These are phyloP conservation scores for Zosterops hypoxanthus DNA, from an alignment of 2,113 vertebrate genomes.

Conservation along the genomic window DNA sequence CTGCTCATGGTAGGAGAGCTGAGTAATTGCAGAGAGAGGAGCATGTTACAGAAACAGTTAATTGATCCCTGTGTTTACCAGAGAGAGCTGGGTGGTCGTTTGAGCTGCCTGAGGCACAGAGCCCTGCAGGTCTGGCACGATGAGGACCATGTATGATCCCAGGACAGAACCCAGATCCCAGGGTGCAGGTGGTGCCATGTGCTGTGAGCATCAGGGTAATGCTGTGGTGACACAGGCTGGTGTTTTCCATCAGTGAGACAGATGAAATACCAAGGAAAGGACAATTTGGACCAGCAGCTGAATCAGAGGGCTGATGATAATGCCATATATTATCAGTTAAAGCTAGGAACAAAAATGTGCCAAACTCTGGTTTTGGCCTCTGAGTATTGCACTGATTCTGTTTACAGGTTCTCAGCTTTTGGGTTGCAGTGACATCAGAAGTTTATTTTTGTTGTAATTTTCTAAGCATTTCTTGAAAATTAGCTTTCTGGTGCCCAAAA, in stretches of 20 bases:
- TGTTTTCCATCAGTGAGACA: background rate
- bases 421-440: background rate
- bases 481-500: background rate
- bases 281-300: background rate
- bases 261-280: background rate
- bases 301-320: background rate
- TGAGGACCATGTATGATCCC: background rate
- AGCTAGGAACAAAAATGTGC: background rate
- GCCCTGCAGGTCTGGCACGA: background rate
- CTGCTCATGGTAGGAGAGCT: background rate
- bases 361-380: background rate
- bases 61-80: background rate
- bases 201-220: background rate
- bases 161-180: background rate
- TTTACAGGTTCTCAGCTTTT: background rate
- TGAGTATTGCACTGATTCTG: background rate
- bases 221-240: background rate
- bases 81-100: background rate
- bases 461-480: background rate
- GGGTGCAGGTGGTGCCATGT: background rate
- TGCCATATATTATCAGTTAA: background rate
- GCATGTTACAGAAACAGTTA: background rate
- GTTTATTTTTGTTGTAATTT: constrained; percentile 25
- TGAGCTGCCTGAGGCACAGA: background rate
- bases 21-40: background rate